These are phyloP conservation scores for Euplexia lucipara DNA, from an alignment of 2,888 invertebrate genomes.

Conservation along the genomic window DNA sequence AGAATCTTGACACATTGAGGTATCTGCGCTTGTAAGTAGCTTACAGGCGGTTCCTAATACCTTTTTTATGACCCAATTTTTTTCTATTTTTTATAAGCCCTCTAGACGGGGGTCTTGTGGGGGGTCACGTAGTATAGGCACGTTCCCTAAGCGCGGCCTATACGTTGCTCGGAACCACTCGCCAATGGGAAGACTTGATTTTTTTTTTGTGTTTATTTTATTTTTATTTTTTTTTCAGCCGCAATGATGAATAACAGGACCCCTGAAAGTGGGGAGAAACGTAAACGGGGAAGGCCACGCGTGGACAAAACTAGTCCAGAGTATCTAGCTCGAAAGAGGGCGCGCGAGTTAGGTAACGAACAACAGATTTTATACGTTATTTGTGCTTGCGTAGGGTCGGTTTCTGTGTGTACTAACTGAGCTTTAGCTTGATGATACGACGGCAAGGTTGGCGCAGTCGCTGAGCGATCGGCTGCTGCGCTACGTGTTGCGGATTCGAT, in stretches of 20 bases:
- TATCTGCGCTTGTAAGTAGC: no score
- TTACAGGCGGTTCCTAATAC: no score
- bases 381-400: conserved; percentile 10
- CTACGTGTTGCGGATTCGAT: no score
- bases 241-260: conserved; percentile 78
- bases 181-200: no score
- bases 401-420: conserved; percentile 18
- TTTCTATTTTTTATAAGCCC: no score
- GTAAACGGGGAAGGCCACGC: conserved; percentile 83
- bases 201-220: no score
- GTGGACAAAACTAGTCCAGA: conserved; percentile 87
- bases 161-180: conserved; percentile 33
- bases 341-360: conserved; percentile 80
- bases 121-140: no score
- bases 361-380: not conserved
- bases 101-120: no score
- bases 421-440: conserved; percentile 11
- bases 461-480: no score
- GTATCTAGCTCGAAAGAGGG: conserved; percentile 83
- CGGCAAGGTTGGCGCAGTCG: no score
- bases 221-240: conserved; percentile 70
- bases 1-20: no score
- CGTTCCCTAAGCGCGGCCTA: not conserved
- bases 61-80: no score
- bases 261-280: conserved; percentile 80